phyloP scores from a whole-genome alignment of 2,797 vertebrate genomes.

The Tokudaia tokunoshimensis region DNA sequence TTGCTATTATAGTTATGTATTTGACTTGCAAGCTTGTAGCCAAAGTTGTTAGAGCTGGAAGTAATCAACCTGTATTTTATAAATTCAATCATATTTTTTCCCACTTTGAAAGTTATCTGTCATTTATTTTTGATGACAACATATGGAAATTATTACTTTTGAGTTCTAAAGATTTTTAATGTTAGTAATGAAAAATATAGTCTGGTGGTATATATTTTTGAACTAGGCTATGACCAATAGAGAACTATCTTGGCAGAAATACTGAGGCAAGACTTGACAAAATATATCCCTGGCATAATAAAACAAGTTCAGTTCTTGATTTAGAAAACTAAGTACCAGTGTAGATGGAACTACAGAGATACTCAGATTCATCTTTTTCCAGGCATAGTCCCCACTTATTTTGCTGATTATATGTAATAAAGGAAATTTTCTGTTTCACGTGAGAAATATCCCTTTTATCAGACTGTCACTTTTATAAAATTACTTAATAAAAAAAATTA shows the following conservation, averaged over 20 bases:
- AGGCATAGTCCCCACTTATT: not conserved
- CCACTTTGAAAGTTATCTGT: not conserved
- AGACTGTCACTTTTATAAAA: not conserved
- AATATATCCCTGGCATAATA: not conserved
- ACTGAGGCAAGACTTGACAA: not conserved
- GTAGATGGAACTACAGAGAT: not conserved
- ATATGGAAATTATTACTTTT: not conserved
- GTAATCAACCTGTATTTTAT: not conserved
- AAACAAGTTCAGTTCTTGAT: not conserved
- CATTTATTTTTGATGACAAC: not conserved
- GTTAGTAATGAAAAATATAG: not conserved
- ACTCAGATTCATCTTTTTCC: not conserved
- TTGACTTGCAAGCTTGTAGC: not conserved
- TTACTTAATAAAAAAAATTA: not conserved
- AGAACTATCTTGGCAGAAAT: not conserved
- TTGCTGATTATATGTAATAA: not conserved
- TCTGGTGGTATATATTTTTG: not conserved
- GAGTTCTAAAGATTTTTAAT: not conserved
- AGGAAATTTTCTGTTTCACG: not conserved
- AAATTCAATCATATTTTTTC: not conserved
- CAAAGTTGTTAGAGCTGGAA: not conserved
- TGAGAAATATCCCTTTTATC: not conserved
- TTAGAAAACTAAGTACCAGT: not conserved
- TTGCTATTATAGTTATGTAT: conserved; percentile 27
- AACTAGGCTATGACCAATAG: not conserved